Evolutionary conservation across 2,888 invertebrate species (phyloP).

Genomic region (Polydesmus complanatus): DNA sequence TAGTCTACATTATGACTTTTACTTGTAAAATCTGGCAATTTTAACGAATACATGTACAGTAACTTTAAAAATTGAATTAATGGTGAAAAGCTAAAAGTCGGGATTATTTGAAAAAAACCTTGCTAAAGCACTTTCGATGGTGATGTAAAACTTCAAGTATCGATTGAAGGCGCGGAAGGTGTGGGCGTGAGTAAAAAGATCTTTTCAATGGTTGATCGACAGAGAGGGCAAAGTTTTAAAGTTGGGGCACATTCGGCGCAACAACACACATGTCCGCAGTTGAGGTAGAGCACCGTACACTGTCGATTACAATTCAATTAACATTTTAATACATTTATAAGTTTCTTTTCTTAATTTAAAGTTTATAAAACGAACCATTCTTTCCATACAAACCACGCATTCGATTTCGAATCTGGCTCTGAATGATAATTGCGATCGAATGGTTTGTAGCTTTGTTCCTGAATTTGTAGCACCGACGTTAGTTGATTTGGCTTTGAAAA

Average conservation of each 20-base stretch:
- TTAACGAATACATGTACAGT: too few relatives aligned
- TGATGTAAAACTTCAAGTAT: too few relatives aligned
- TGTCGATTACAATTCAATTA: slow-evolving; percentile 29
- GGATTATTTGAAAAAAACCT: too few relatives aligned
- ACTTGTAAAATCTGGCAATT: too few relatives aligned
- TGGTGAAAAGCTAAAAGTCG: too few relatives aligned
- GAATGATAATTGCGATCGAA: slow-evolving; percentile 3
- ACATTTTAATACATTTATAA: background rate
- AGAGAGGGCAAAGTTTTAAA: slow-evolving; percentile 59
- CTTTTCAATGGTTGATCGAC: slow-evolving; percentile 48
- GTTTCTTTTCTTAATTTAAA: background rate
- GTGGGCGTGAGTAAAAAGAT: background rate
- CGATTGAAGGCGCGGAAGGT: background rate
- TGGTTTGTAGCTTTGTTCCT: slow-evolving; percentile 18
- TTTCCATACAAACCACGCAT: slow-evolving; percentile 73
- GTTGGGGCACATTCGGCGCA: slow-evolving; percentile 53
- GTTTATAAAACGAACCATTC: slow-evolving; percentile 36
- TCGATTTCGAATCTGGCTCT: slow-evolving; percentile 38
- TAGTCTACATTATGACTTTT: too few relatives aligned
- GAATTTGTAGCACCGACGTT: slow-evolving; percentile 6
- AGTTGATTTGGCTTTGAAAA: background rate
- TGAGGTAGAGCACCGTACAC: slow-evolving; percentile 66
- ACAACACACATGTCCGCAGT: slow-evolving; percentile 76
- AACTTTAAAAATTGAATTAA: too few relatives aligned
- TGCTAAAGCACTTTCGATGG: too few relatives aligned